Evolutionary conservation across 2,797 vertebrate genomes (phyloP).

Genomic region (Ceryle rudis): DNA sequence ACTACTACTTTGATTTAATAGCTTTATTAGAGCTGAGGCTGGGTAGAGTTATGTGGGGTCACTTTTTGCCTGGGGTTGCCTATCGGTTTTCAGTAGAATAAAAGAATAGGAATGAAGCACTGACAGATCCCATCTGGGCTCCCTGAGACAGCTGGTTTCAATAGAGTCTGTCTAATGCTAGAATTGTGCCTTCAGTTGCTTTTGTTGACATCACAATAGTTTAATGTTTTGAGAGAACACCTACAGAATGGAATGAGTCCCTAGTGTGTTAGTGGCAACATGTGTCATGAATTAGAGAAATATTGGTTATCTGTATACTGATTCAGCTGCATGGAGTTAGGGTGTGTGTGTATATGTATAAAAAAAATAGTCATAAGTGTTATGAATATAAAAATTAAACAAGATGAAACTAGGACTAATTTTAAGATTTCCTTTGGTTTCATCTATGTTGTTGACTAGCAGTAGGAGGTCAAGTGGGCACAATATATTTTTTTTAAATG

Average conservation of each 20-base stretch:
- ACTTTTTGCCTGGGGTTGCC: slow-evolving; percentile 53
- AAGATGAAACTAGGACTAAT: not conserved
- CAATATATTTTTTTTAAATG: not conserved
- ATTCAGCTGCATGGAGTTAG: not conserved
- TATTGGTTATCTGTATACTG: not conserved
- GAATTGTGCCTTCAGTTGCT: slow-evolving; percentile 50
- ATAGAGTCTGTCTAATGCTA: slow-evolving; percentile 45
- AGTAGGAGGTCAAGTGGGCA: not conserved
- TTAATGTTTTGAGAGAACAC: slow-evolving; percentile 55
- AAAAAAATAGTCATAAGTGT: not conserved
- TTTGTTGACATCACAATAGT: slow-evolving; percentile 58
- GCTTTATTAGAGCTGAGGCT: slow-evolving; percentile 49
- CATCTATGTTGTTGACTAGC: not conserved
- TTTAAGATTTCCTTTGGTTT: not conserved
- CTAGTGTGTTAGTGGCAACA: not conserved
- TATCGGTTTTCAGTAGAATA: slow-evolving; percentile 62
- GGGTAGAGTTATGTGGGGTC: slow-evolving; percentile 53
- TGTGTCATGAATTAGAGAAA: not conserved
- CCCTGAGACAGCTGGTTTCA: slow-evolving; percentile 55
- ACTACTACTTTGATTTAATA: slow-evolving; percentile 40
- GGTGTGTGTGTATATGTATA: accelerated
- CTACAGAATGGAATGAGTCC: not conserved
- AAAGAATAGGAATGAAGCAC: slow-evolving; percentile 63
- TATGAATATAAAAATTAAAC: not conserved
- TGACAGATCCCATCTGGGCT: slow-evolving; percentile 69